Base-by-base conservation (phyloP, 37 sponge, comb jelly and placozoan genomes). In the Trichoplax adhaerens region DNA sequence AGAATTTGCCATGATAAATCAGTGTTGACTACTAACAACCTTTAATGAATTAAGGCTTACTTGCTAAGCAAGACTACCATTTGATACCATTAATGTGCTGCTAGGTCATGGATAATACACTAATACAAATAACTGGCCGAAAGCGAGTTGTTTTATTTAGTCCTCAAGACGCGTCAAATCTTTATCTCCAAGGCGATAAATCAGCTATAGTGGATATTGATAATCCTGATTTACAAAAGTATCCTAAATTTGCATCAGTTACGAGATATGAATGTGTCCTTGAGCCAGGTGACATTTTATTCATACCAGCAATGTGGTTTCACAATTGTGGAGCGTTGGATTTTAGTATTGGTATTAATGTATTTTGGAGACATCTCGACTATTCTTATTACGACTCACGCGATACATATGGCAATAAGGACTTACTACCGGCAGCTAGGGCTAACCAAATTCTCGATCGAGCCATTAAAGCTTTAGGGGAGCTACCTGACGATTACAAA, bases 251-350 rank as follows among this genome's bases (percentile, higher is more conserved):
- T 60, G 53, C 68, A 5, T 54, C 70, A 6, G 85, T 81, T 48
- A 53, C 57, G 5, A 61, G 74, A 8, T 74, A 65, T 51, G 90
- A 82, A 66, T 78, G 85, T 6, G 4, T 69, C 0, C 76, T 94
- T 48, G 68, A 76, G 47, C 79, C 84, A 7, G 95, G 95, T 2
- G 95, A 94, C 47, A 81, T 94, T 3, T 76, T 94, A 55, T 94
- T 82, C 70, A 86, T 94, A 5, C 95, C 95, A n/a, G 91, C 95
- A 1, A 76, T 90, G 57, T 94, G 95, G 95, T 90, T 90, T 66
- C 95, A 94, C 72, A 86, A 94, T 77, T 85, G 89, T 47, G 68
- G 65, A 8, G 63, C 82, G 0, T 65, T 86, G 48, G 85, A 83
- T 59, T 94, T 86, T 74, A 73, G 88, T 2, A 85, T 94, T 50